phyloP scores from a whole-genome alignment of 2,888 invertebrate species.

The Eupithecia insigniata region DNA sequence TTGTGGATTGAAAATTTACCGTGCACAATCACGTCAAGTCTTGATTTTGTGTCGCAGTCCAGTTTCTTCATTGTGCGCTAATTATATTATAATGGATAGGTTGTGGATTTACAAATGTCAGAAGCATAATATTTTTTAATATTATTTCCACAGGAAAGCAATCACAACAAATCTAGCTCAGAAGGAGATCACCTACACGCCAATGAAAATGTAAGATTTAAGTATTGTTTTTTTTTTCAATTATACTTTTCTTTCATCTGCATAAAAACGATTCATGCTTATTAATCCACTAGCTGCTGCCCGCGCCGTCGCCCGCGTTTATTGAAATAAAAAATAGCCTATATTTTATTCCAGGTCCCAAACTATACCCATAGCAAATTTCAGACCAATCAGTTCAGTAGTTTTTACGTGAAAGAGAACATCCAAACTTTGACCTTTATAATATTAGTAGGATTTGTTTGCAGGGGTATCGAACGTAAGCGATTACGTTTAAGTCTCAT shows the following conservation, averaged over 20 bases:
- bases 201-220: constrained; percentile 84
- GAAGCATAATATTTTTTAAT: constrained; percentile 6
- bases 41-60: too few relatives aligned
- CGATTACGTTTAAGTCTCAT: constrained; percentile 75
- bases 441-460: too few relatives aligned
- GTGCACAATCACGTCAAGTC: neutral
- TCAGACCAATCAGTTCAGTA: too few relatives aligned
- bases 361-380: too few relatives aligned
- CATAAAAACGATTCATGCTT: neutral
- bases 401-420: too few relatives aligned
- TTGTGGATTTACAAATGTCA: neutral
- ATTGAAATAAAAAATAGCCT: too few relatives aligned
- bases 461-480: constrained; percentile 78
- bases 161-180: constrained; percentile 85
- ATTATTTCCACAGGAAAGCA: constrained; percentile 83
- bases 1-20: neutral
- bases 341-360: too few relatives aligned
- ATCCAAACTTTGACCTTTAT: too few relatives aligned
- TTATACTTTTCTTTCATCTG: neutral
- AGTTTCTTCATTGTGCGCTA: neutral
- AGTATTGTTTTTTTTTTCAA: neutral
- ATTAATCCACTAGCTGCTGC: too few relatives aligned
- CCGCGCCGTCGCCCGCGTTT: too few relatives aligned
- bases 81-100: neutral
- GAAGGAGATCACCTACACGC: constrained; percentile 84